Evolutionary conservation across 1,140 invertebrate genomes (phyloP).

Genomic region (Heliconius nattereri): DNA sequence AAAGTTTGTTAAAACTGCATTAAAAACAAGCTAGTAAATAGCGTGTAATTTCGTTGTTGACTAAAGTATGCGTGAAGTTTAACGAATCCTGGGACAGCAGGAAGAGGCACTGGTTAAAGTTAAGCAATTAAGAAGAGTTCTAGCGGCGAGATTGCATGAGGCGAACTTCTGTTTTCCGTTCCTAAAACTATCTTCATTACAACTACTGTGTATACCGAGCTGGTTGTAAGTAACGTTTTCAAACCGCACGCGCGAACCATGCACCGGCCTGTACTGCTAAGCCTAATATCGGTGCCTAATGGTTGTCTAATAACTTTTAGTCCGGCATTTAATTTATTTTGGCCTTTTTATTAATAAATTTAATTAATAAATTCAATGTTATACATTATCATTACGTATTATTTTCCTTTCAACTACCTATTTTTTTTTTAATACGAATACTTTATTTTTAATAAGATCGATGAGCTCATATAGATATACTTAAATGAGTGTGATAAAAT

Average conservation of each 20-base stretch:
- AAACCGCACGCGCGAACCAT: slow-evolving; percentile 30
- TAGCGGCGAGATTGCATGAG: slow-evolving; percentile 70
- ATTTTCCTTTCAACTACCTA: neutral
- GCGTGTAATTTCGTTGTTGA: slow-evolving; percentile 42
- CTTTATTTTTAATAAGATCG: too few species aligned
- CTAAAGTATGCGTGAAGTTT: slow-evolving; percentile 66
- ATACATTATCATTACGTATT: neutral
- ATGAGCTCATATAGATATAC: too few species aligned
- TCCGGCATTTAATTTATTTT: neutral
- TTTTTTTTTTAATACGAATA: too few species aligned
- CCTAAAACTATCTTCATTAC: slow-evolving; percentile 77
- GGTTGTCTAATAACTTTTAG: neutral
- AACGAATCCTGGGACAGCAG: slow-evolving; percentile 62
- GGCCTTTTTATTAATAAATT: neutral
- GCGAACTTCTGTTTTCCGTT: slow-evolving; percentile 72
- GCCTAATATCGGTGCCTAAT: neutral
- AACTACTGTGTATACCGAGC: slow-evolving; percentile 49
- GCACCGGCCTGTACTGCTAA: slow-evolving; percentile 3
- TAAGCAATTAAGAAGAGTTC: slow-evolving; percentile 77
- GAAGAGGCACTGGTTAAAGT: slow-evolving; percentile 68
- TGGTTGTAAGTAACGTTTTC: slow-evolving; percentile 15
- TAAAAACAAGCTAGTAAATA: slow-evolving; percentile 36
- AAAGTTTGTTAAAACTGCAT: slow-evolving; percentile 35
- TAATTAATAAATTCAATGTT: neutral
- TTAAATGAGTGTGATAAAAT: neutral